These are phyloP conservation scores for Myotis vivesi DNA, from an alignment of 2,797 vertebrate species.

Conservation along the genomic window DNA sequence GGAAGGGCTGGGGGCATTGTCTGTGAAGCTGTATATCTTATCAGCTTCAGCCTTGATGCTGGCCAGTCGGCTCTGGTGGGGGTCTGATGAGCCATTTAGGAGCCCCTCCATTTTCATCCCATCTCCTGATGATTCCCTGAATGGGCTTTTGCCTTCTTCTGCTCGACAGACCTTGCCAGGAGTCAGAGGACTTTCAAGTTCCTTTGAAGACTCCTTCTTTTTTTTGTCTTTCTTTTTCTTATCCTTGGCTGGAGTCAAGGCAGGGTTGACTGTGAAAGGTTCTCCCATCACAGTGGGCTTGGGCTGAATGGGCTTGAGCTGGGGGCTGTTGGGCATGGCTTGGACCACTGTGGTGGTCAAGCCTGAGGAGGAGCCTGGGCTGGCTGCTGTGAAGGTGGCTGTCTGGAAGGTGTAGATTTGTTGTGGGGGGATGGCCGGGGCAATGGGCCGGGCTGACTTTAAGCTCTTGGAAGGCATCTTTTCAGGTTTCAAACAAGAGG, in stretches of 20 bases:
- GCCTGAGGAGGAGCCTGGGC: conserved; percentile 89
- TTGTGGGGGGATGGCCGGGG: conserved; percentile 90
- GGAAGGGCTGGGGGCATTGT: conserved; percentile 97
- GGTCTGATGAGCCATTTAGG: conserved; percentile 94
- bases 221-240: conserved; percentile 99
- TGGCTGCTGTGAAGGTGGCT: conserved; percentile 90
- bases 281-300: conserved; percentile 93
- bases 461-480: conserved; percentile 94
- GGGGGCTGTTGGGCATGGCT: conserved; percentile 94
- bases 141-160: conserved; percentile 93
- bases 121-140: conserved; percentile 88
- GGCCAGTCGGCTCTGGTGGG: conserved; percentile 96
- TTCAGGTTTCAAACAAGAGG: conserved; percentile 89
- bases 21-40: conserved; percentile 98
- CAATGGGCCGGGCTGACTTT: conserved; percentile 93
- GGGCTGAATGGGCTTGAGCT: conserved; percentile 94
- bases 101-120: conserved; percentile 90
- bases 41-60: conserved; percentile 99
- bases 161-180: conserved; percentile 90
- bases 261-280: conserved; percentile 88
- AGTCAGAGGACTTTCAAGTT: conserved; percentile 92
- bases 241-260: conserved; percentile 92
- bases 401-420: conserved; percentile 92
- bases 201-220: conserved; percentile 91
- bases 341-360: conserved; percentile 91